Conservation (phyloP, 2,113 vertebrate species). For the Perca flavescens region DNA sequence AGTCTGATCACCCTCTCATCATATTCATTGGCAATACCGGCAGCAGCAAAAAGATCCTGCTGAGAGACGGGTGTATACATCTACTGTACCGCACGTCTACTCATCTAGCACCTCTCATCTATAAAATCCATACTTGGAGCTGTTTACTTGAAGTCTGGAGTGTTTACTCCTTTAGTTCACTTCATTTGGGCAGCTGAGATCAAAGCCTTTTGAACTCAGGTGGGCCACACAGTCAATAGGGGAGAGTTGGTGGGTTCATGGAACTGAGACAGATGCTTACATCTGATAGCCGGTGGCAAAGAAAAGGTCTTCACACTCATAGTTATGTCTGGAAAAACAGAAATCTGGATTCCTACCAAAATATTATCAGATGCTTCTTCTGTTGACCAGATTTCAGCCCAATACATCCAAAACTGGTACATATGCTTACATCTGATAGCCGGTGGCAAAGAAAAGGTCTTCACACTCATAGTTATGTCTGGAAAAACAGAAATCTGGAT, state of each 20-base stretch:
- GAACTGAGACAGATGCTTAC: constrained; percentile 3
- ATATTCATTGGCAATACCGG: background rate
- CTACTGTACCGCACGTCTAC: background rate
- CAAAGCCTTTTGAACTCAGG: constrained; percentile 42
- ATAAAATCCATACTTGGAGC: constrained; percentile 46
- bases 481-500: background rate
- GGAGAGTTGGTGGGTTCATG: constrained; percentile 5
- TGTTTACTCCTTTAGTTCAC: constrained; percentile 35
- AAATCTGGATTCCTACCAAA: background rate
- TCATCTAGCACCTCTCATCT: background rate
- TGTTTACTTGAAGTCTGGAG: constrained; percentile 20
- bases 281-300: background rate
- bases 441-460: background rate
- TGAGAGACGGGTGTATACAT: background rate
- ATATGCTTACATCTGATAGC: background rate
- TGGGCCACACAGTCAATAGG: constrained; percentile 11
- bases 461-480: no score
- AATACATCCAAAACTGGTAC: no score
- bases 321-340: background rate
- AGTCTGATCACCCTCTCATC: background rate
- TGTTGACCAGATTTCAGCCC: background rate
- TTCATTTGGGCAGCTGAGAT: constrained; percentile 31
- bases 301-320: background rate
- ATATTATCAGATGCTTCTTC: background rate
- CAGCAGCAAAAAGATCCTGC: constrained; percentile 5